phyloP scores from a whole-genome alignment of 2,888 invertebrate species.

The Orgyia antiqua region DNA sequence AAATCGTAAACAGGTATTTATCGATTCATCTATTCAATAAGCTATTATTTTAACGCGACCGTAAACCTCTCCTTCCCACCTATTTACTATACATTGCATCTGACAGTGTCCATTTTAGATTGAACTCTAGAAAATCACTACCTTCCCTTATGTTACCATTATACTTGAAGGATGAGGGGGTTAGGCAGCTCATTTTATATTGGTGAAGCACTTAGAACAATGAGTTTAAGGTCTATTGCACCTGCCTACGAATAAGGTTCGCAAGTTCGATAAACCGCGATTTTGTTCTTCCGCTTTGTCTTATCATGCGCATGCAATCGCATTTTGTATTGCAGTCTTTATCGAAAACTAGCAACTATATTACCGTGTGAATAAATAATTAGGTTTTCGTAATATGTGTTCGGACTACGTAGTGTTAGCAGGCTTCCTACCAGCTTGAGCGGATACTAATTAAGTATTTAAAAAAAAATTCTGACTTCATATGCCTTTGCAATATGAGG shows the following conservation, averaged over 20 bases:
- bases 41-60: slow-evolving; percentile 33
- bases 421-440: no score
- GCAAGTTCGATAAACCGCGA: slow-evolving; percentile 39
- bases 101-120: slow-evolving; percentile 23
- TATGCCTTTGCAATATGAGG: no score
- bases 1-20: slow-evolving; percentile 20
- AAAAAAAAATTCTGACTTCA: no score
- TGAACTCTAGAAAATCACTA: slow-evolving; percentile 19
- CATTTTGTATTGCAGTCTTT: no score
- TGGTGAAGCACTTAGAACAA: slow-evolving; percentile 49
- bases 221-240: slow-evolving; percentile 69
- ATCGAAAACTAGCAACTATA: no score
- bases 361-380: no score
- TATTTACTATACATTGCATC: slow-evolving; percentile 53
- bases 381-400: no score
- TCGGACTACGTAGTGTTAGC: no score
- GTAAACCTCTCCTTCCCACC: slow-evolving; percentile 47
- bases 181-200: slow-evolving; percentile 24
- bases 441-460: no score
- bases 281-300: slow-evolving; percentile 48
- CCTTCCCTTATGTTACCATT: slow-evolving; percentile 10
- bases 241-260: slow-evolving; percentile 56
- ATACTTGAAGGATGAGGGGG: slow-evolving; percentile 13
- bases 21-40: slow-evolving; percentile 39
- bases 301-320: slow-evolving; percentile 42